A percentile compares a stretch with the other conserved stretches of the same genome.
Evolutionary conservation across 2,797 vertebrate genomes (phyloP).

Genomic region (Anguilla obscura): DNA sequence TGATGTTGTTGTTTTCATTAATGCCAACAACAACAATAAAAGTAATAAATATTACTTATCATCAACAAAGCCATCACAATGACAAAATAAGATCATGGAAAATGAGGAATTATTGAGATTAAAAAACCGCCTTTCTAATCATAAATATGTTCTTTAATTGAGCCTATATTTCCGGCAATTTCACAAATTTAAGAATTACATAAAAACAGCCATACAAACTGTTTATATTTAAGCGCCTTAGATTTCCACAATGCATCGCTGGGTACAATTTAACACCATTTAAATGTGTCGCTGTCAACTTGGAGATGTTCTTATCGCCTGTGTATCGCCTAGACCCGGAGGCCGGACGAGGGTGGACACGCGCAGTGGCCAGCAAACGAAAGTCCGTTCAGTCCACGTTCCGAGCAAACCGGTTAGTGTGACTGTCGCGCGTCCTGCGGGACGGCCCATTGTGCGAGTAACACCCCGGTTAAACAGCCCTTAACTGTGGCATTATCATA

Average conservation of each 20-base stretch:
- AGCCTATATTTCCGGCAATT: neutral
- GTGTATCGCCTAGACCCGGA: neutral
- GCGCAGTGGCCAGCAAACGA: constrained; percentile 20
- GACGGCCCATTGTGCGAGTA: constrained; percentile 64
- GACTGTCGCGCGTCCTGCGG: constrained; percentile 65
- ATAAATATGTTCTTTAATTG: neutral
- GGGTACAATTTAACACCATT: neutral
- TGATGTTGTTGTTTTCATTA: neutral
- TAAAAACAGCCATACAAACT: neutral
- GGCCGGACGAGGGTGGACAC: constrained; percentile 35
- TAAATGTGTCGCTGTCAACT: neutral
- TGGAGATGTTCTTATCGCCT: neutral
- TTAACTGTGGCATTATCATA: constrained; percentile 66
- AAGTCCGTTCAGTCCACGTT: constrained; percentile 60
- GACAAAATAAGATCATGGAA: neutral
- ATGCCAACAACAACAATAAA: neutral
- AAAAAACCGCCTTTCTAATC: neutral
- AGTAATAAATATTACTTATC: neutral
- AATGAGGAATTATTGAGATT: neutral
- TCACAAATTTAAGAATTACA: neutral
- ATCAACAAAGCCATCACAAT: neutral
- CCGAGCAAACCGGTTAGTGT: constrained; percentile 46
- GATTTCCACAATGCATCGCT: neutral
- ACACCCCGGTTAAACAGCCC: constrained; percentile 69
- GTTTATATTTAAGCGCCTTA: neutral